phyloP scores from a whole-genome alignment of 2,113 vertebrate species.

The Proterorhinus semilunaris region DNA sequence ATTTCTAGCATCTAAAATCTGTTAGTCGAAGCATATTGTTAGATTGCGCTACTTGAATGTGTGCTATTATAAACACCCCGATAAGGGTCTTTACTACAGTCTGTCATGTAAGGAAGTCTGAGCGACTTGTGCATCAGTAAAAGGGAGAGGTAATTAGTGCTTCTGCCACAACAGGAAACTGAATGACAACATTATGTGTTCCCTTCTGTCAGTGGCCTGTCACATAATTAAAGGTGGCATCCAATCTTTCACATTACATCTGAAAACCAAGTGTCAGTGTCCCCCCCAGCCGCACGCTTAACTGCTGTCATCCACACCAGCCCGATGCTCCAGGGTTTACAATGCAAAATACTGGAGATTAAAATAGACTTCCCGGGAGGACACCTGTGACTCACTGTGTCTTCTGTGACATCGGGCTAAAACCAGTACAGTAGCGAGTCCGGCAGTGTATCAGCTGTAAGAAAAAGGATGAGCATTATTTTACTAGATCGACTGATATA shows the following conservation, averaged over 20 bases:
- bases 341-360: slow-evolving; percentile 32
- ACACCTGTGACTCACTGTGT: slow-evolving; percentile 54
- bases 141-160: slow-evolving; percentile 50
- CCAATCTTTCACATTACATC: slow-evolving; percentile 58
- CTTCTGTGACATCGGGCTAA: slow-evolving; percentile 24
- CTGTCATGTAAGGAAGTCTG: slow-evolving; percentile 16
- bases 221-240: slow-evolving; percentile 66
- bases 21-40: background rate
- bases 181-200: slow-evolving; percentile 68
- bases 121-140: slow-evolving; percentile 22
- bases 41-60: background rate
- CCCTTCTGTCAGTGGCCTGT: slow-evolving; percentile 51
- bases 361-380: slow-evolving; percentile 46
- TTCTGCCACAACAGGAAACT: slow-evolving; percentile 63
- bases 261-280: slow-evolving; percentile 48
- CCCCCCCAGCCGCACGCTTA: slow-evolving; percentile 12
- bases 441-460: slow-evolving; percentile 3
- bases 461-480: background rate
- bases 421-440: slow-evolving; percentile 36
- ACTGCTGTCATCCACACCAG: slow-evolving; percentile 33
- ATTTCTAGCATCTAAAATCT: too few relatives aligned
- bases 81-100: background rate
- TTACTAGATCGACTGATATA: background rate
- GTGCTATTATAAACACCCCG: background rate
- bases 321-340: slow-evolving; percentile 34